Conservation (phyloP, 2,888 invertebrate genomes). For the Epistrophella euchroma region DNA sequence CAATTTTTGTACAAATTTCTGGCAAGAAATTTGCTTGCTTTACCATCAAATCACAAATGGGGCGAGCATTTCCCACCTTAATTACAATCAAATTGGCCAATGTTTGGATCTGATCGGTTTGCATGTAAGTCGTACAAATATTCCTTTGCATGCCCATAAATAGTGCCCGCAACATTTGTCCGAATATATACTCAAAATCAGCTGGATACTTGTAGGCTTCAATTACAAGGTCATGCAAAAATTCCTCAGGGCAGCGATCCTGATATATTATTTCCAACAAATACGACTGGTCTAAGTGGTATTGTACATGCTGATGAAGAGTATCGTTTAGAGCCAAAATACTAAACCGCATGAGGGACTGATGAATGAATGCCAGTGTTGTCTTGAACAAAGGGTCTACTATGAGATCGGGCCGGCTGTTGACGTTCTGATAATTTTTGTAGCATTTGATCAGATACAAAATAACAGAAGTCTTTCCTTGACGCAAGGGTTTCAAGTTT, state of each 20-base stretch:
- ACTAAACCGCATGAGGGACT: slow-evolving; percentile 78
- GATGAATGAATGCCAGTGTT: slow-evolving; percentile 58
- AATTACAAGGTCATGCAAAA: slow-evolving; percentile 86
- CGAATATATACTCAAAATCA: slow-evolving; percentile 81
- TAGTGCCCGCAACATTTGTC: slow-evolving; percentile 81
- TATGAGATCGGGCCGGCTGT: slow-evolving; percentile 61
- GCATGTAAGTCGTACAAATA: slow-evolving; percentile 81
- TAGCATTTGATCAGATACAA: slow-evolving; percentile 81
- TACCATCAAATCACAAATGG: slow-evolving; percentile 89
- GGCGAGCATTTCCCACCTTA: slow-evolving; percentile 89
- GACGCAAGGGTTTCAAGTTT: slow-evolving; percentile 71
- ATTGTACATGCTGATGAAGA: slow-evolving; percentile 80
- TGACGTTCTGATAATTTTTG: slow-evolving; percentile 79
- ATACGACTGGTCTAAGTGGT: slow-evolving; percentile 84
- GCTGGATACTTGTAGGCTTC: slow-evolving; percentile 84
- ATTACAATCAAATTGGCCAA: slow-evolving; percentile 93
- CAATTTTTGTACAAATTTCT: slow-evolving; percentile 89
- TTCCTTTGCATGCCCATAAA: slow-evolving; percentile 83
- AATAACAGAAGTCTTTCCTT: slow-evolving; percentile 80
- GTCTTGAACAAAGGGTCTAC: slow-evolving; percentile 69
- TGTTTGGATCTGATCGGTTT: slow-evolving; percentile 89
- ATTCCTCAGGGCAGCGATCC: slow-evolving; percentile 87
- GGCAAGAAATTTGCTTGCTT: slow-evolving; percentile 90
- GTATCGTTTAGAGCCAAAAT: slow-evolving; percentile 80
- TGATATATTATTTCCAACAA: slow-evolving; percentile 86